Percentiles rank a stretch among this genome's conserved stretches.
These are phyloP conservation scores for Thaumatotibia leucotreta DNA, from an alignment of 1,140 invertebrate species.

Conservation along the genomic window DNA sequence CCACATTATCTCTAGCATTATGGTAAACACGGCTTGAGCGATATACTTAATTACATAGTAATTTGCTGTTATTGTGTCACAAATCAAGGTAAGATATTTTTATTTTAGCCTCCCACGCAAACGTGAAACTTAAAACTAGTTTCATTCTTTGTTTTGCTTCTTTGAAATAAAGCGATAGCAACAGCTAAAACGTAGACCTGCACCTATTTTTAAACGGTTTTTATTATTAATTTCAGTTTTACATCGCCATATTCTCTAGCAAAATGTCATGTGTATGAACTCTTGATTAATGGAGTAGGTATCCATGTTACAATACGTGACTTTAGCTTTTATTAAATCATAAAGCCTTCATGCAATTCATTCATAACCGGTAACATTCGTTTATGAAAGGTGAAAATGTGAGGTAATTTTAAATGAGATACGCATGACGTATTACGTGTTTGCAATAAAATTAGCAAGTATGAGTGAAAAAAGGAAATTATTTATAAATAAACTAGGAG, in stretches of 20 bases:
- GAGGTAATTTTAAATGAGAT: not conserved
- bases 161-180: too few relatives aligned
- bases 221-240: not conserved
- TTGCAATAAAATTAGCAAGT: not conserved
- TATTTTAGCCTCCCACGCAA: constrained; percentile 62
- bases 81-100: constrained; percentile 69
- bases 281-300: constrained; percentile 62
- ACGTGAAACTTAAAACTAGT: constrained; percentile 19
- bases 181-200: too few relatives aligned
- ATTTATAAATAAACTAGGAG: too few relatives aligned
- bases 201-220: too few relatives aligned
- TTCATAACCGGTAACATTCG: not conserved
- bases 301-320: not conserved
- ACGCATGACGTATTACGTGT: not conserved
- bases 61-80: constrained; percentile 56
- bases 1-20: constrained; percentile 62
- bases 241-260: constrained; percentile 21
- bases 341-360: constrained; percentile 3
- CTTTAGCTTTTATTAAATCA: constrained; percentile 2
- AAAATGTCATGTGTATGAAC: constrained; percentile 56
- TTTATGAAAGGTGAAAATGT: not conserved
- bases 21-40: constrained; percentile 38
- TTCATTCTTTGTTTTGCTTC: too few relatives aligned
- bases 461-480: not conserved
- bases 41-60: constrained; percentile 37